phyloP scores from a whole-genome alignment of 1,140 invertebrate genomes.

The Diabrotica virgifera region DNA sequence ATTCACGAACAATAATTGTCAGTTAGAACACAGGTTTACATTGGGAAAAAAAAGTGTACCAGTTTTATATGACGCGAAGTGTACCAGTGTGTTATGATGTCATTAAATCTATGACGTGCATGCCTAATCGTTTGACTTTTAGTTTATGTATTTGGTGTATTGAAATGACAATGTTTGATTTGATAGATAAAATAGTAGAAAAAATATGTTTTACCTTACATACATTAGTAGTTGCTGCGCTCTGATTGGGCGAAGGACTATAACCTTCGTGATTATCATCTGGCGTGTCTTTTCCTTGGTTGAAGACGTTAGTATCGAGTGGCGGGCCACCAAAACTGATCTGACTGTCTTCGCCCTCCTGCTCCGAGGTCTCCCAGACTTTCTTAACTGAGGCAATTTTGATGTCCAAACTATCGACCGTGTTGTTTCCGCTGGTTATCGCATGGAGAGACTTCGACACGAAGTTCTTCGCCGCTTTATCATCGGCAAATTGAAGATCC shows the following conservation, averaged over 20 bases:
- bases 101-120: too few relatives aligned
- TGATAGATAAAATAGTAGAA: slow-evolving; percentile 5
- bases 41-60: too few relatives aligned
- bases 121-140: too few relatives aligned
- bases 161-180: too few relatives aligned
- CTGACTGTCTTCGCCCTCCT: slow-evolving; percentile 59
- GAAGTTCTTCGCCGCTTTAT: slow-evolving; percentile 59
- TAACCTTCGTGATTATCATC: slow-evolving; percentile 56
- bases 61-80: too few relatives aligned
- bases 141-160: too few relatives aligned
- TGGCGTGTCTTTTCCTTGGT: slow-evolving; percentile 42
- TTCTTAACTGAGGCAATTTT: slow-evolving; percentile 94
- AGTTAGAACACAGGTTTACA: too few relatives aligned
- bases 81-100: too few relatives aligned
- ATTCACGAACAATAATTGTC: too few relatives aligned
- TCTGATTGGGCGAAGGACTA: slow-evolving; percentile 50
- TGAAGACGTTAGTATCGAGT: slow-evolving; percentile 42
- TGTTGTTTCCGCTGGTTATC: slow-evolving; percentile 56
- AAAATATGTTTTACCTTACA: slow-evolving; percentile 58
- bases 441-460: slow-evolving; percentile 60
- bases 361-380: slow-evolving; percentile 76
- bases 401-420: slow-evolving; percentile 64
- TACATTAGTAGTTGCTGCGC: slow-evolving; percentile 56
- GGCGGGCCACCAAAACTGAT: slow-evolving; percentile 47
- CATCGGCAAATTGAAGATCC: slow-evolving; percentile 73